Percentiles rank a stretch among this genome's conserved stretches.
Evolutionary conservation across 1,140 invertebrate species (phyloP).

Genomic region (Lycorma delicatula): DNA sequence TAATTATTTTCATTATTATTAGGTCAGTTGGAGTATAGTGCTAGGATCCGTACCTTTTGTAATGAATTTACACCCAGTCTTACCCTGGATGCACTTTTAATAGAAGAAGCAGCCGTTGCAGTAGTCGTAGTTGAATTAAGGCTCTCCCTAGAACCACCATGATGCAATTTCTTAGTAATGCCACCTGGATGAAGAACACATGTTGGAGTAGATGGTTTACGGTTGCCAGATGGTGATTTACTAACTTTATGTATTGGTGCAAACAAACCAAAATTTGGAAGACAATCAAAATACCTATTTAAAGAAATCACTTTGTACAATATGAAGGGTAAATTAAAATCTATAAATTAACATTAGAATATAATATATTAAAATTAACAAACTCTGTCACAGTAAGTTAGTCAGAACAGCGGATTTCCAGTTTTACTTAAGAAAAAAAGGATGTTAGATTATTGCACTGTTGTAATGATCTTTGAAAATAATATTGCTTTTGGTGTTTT

Average conservation of each 20-base stretch:
- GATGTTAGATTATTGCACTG: no score
- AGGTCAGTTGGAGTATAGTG: no score
- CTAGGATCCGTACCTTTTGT: no score
- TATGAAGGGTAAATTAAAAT: no score
- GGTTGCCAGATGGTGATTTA: constrained; percentile 64
- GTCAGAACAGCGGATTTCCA: background rate
- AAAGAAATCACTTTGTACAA: no score
- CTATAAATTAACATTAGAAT: no score
- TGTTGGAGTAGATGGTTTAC: constrained; percentile 33
- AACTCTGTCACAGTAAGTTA: no score
- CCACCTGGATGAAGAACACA: constrained; percentile 52
- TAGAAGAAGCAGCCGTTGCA: constrained; percentile 43
- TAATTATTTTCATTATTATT: no score
- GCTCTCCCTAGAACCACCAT: constrained; percentile 69
- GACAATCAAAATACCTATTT: constrained; percentile 93
- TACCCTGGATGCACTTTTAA: constrained; percentile 43
- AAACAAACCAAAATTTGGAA: constrained; percentile 83
- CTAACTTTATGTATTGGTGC: constrained; percentile 81
- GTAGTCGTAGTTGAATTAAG: constrained; percentile 65
- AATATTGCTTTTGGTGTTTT: no score
- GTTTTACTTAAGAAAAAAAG: no score
- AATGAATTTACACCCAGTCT: constrained; percentile 51
- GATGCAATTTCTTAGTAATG: constrained; percentile 11
- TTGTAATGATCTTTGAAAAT: no score
- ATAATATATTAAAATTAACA: no score